Percentiles rank a stretch among this genome's conserved stretches.
phyloP scores from a whole-genome alignment of 2,113 vertebrate species.

The Haplotaxodon microlepis region DNA sequence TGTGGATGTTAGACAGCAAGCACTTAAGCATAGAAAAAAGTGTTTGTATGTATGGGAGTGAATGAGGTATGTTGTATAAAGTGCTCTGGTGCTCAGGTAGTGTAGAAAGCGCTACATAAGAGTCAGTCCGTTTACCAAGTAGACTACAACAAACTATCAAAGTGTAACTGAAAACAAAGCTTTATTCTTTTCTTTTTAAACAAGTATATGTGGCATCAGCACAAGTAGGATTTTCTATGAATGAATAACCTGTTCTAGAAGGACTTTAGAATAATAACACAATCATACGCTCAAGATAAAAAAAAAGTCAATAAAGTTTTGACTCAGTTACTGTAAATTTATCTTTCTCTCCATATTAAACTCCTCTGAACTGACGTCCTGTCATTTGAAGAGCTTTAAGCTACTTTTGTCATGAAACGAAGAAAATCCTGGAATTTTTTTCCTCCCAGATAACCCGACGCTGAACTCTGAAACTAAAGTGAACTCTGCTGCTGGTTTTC shows the following conservation, averaged over 20 bases:
- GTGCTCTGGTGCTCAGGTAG: neutral
- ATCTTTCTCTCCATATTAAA: neutral
- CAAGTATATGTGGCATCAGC: fast-evolving
- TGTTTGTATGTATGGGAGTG: neutral
- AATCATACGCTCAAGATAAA: neutral
- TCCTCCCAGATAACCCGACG: neutral
- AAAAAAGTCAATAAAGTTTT: neutral
- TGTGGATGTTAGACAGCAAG: neutral
- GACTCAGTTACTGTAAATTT: neutral
- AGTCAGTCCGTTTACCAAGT: neutral
- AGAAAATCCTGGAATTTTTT: neutral
- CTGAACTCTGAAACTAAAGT: neutral
- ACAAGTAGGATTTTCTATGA: neutral
- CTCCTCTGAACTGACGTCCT: neutral
- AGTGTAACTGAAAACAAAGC: neutral
- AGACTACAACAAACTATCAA: fast-evolving
- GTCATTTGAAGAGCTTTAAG: neutral
- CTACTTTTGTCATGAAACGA: neutral
- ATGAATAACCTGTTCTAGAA: neutral
- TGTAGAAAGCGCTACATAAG: neutral
- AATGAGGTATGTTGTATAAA: neutral
- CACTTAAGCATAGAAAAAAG: neutral
- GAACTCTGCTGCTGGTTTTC: neutral
- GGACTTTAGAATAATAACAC: neutral
- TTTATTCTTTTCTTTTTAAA: neutral